phyloP scores from a whole-genome alignment of 2,888 invertebrate genomes.

The Drosophila subquinaria region DNA sequence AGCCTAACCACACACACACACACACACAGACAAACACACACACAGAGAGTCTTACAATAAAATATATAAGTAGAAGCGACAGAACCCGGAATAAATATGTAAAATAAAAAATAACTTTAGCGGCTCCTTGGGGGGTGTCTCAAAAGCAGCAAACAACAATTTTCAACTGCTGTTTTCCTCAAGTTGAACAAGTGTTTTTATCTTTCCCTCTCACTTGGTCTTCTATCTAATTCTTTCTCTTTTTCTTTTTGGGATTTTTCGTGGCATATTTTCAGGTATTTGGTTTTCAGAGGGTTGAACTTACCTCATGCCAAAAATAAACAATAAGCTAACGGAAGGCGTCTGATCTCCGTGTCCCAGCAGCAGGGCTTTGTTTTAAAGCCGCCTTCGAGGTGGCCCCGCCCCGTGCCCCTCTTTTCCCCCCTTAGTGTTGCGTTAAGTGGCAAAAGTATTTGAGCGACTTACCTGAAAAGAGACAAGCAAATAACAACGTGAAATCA shows the following conservation, averaged over 20 bases:
- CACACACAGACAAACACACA: slow-evolving; percentile 22
- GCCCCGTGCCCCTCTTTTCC: background rate
- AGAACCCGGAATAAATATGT: slow-evolving; percentile 28
- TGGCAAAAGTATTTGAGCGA: slow-evolving; percentile 60
- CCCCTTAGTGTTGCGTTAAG: slow-evolving; percentile 35
- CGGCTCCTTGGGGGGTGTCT: slow-evolving; percentile 33
- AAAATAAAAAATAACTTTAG: slow-evolving; percentile 32
- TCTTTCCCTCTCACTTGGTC: slow-evolving; percentile 16
- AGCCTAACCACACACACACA: slow-evolving; percentile 37
- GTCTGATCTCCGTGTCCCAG: slow-evolving; percentile 35
- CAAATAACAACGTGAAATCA: slow-evolving; percentile 51
- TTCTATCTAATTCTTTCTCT: background rate
- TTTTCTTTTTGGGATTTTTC: slow-evolving; percentile 1
- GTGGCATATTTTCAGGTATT: slow-evolving; percentile 48
- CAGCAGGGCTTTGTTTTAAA: slow-evolving; percentile 35
- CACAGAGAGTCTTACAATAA: slow-evolving; percentile 13
- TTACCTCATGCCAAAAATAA: slow-evolving; percentile 55
- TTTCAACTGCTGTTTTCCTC: slow-evolving; percentile 64
- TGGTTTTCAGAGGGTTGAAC: slow-evolving; percentile 42
- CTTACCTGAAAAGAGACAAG: slow-evolving; percentile 71
- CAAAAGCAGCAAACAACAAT: slow-evolving; percentile 19
- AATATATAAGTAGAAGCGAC: slow-evolving; percentile 26
- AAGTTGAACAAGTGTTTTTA: slow-evolving; percentile 73
- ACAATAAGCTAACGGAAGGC: slow-evolving; percentile 20
- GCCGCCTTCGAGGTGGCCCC: background rate